Evolutionary conservation across 2,113 vertebrate genomes (phyloP).

Genomic region (Epinephelus cyanopodus): DNA sequence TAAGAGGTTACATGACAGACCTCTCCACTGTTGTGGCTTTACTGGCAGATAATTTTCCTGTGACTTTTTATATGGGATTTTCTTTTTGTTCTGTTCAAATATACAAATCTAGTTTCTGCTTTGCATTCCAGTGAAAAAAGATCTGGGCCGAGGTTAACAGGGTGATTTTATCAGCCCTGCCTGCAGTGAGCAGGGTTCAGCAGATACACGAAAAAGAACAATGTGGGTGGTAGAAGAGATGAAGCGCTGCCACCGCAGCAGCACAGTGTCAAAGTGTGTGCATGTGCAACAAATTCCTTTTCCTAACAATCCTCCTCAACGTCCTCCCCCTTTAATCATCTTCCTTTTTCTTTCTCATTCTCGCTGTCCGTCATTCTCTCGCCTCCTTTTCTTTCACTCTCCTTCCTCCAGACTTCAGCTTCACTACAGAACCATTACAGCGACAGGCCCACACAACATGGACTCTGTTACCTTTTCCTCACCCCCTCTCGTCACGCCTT

Average conservation of each 20-base stretch:
- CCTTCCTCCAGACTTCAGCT: slow-evolving; percentile 66
- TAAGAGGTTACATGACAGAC: not conserved
- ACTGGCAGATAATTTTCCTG: not conserved
- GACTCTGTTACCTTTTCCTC: slow-evolving; percentile 66
- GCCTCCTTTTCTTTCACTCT: slow-evolving; percentile 39
- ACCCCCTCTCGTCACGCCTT: slow-evolving; percentile 21
- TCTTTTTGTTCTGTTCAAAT: not conserved
- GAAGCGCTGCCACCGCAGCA: slow-evolving; percentile 28
- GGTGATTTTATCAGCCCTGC: slow-evolving; percentile 25
- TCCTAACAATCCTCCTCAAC: slow-evolving; percentile 62
- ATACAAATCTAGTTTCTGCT: not conserved
- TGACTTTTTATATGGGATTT: not conserved
- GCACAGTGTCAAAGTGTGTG: slow-evolving; percentile 45
- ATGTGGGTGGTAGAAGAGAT: slow-evolving; percentile 56
- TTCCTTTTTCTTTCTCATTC: slow-evolving; percentile 54
- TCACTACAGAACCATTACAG: slow-evolving; percentile 60
- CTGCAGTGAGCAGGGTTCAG: slow-evolving; percentile 13
- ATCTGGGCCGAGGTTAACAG: slow-evolving; percentile 45
- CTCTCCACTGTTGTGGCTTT: not conserved
- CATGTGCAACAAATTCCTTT: slow-evolving; percentile 55
- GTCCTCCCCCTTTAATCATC: slow-evolving; percentile 70
- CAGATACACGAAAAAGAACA: slow-evolving; percentile 36
- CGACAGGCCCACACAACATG: slow-evolving; percentile 74
- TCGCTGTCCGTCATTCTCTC: slow-evolving; percentile 54
- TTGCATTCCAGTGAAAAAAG: slow-evolving; percentile 8